Evolutionary conservation across 2,888 invertebrate species (phyloP).

Genomic region (Panopea generosa): DNA sequence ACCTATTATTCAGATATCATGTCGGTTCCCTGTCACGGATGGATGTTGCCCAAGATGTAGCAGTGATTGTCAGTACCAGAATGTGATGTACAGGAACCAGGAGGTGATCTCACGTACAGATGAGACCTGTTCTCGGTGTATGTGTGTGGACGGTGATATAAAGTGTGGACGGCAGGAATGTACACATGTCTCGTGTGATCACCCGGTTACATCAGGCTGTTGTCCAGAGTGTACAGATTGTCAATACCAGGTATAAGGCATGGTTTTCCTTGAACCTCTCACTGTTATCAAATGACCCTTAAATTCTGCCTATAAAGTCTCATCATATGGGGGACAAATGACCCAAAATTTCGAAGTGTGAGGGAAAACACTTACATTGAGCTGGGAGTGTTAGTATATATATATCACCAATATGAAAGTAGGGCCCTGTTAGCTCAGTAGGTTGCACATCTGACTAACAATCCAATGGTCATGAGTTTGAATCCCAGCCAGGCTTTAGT

Average conservation of each 20-base stretch:
- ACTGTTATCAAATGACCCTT: too few species aligned
- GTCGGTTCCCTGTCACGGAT: conserved; percentile 68
- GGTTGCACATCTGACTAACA: too few species aligned
- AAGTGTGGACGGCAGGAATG: conserved; percentile 59
- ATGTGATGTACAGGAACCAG: conserved; percentile 56
- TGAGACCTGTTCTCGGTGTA: conserved; percentile 38
- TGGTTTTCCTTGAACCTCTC: background rate
- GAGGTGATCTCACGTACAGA: conserved; percentile 53
- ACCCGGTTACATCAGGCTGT: conserved; percentile 68
- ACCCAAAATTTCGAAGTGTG: too few species aligned
- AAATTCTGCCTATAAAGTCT: too few species aligned
- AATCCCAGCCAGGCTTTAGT: too few species aligned
- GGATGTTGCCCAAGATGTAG: conserved; percentile 75
- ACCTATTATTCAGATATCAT: conserved; percentile 36
- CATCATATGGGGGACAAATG: too few species aligned
- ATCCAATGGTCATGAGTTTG: too few species aligned
- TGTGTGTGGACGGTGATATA: conserved; percentile 65
- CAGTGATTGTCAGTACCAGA: conserved; percentile 66
- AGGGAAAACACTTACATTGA: too few species aligned
- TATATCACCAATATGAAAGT: too few species aligned
- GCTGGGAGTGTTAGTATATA: too few species aligned
- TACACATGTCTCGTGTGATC: conserved; percentile 65
- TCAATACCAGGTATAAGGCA: conserved; percentile 65
- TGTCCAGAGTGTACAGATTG: conserved; percentile 74
- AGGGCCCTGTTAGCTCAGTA: too few species aligned